Evolutionary conservation across 1,140 invertebrate species (phyloP).

Genomic region (Macrotrachela quadricornifera): DNA sequence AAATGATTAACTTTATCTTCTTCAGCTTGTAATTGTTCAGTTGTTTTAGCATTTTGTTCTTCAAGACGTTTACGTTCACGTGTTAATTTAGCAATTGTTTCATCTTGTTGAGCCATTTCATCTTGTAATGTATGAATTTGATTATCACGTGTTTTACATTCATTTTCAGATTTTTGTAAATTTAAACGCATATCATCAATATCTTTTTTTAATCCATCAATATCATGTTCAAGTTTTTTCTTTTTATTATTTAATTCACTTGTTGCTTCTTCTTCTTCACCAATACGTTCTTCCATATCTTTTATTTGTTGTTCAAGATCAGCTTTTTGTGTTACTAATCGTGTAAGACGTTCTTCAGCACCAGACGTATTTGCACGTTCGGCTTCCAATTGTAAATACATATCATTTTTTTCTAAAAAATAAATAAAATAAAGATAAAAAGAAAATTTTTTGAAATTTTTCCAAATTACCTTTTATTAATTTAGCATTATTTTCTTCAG

Average conservation of each 20-base stretch:
- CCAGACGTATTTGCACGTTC: constrained; percentile 51
- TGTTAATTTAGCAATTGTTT: constrained; percentile 94
- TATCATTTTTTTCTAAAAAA: constrained; percentile 57
- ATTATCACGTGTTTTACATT: constrained; percentile 93
- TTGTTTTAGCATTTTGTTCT: constrained; percentile 78
- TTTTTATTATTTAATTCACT: constrained; percentile 70
- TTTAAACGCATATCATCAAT: constrained; percentile 77
- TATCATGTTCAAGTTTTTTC: constrained; percentile 84
- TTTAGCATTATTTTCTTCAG: constrained; percentile 75
- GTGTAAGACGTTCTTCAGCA: constrained; percentile 68
- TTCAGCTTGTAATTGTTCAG: constrained; percentile 80
- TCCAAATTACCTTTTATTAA: constrained; percentile 23
- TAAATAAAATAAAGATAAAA: too few species aligned
- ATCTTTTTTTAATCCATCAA: constrained; percentile 77
- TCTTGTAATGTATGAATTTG: constrained; percentile 67
- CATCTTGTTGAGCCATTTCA: constrained; percentile 94
- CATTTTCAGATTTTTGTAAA: constrained; percentile 62
- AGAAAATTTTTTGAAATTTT: too few species aligned
- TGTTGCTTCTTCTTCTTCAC: constrained; percentile 79
- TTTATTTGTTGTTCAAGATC: constrained; percentile 85
- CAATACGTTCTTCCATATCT: constrained; percentile 81
- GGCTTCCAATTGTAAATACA: constrained; percentile 62
- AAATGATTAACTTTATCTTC: constrained; percentile 98
- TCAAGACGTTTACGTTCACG: constrained; percentile 95
- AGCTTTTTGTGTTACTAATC: constrained; percentile 78